Evolutionary conservation across 2,888 invertebrate genomes (phyloP).

Genomic region (Cylloceria caligata): DNA sequence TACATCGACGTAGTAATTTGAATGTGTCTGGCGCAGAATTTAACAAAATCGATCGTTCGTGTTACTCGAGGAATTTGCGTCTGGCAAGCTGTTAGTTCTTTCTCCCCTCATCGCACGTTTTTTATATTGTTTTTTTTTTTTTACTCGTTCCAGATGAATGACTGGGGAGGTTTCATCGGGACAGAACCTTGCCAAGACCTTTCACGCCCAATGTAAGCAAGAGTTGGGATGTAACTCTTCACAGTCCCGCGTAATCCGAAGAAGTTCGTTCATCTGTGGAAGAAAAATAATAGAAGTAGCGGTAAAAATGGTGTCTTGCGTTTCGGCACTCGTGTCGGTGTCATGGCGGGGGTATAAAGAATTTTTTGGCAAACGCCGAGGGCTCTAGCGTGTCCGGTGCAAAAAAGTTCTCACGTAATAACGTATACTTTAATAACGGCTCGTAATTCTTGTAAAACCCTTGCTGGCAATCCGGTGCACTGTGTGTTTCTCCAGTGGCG

Average conservation of each 20-base stretch:
- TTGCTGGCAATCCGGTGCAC: slow-evolving; percentile 44
- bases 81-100: slow-evolving; percentile 36
- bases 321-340: slow-evolving; percentile 1
- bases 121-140: slow-evolving; percentile 23
- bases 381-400: neutral
- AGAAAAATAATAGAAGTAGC: slow-evolving; percentile 62
- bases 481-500: neutral
- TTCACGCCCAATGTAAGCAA: slow-evolving; percentile 56
- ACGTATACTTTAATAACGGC: slow-evolving; percentile 64
- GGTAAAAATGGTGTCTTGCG: slow-evolving; percentile 26
- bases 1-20: slow-evolving; percentile 13
- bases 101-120: neutral
- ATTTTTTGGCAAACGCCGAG: slow-evolving; percentile 61
- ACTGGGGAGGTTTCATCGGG: slow-evolving; percentile 47
- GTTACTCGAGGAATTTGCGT: slow-evolving; percentile 51
- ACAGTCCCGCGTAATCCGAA: slow-evolving; percentile 5
- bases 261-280: slow-evolving; percentile 52
- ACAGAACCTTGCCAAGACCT: slow-evolving; percentile 57
- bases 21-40: slow-evolving; percentile 25
- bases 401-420: slow-evolving; percentile 62
- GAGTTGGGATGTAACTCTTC: slow-evolving; percentile 35
- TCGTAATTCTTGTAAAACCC: slow-evolving; percentile 61
- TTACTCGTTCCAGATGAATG: slow-evolving; percentile 55
- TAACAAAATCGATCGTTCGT: slow-evolving; percentile 63
- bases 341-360: slow-evolving; percentile 41